These are phyloP conservation scores for Antechinus stuartii DNA, from an alignment of 2,113 vertebrate species.

Conservation along the genomic window DNA sequence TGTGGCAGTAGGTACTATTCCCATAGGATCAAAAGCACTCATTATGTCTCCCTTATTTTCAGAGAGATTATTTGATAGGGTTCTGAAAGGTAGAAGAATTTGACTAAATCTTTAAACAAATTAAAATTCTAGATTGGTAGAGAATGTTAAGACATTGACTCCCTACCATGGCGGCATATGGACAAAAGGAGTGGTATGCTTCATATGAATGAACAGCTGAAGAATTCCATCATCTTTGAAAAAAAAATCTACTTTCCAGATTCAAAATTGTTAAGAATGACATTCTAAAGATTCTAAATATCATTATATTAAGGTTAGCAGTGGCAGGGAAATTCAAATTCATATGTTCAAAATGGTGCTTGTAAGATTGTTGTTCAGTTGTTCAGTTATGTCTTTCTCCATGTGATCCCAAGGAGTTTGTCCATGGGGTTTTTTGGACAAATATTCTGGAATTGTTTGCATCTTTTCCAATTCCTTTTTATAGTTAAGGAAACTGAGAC, in stretches of 20 bases:
- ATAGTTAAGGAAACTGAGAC: not conserved
- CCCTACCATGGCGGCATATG: not conserved
- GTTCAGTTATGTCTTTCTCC: not conserved
- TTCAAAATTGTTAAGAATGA: not conserved
- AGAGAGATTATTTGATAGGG: not conserved
- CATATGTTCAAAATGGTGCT: not conserved
- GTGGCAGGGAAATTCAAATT: not conserved
- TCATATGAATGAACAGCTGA: slow-evolving; percentile 4
- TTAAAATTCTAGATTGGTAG: not conserved
- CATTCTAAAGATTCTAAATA: not conserved
- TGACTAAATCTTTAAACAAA: not conserved
- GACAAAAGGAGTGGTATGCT: not conserved
- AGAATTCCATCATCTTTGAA: not conserved
- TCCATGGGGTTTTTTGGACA: not conserved
- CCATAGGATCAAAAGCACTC: not conserved
- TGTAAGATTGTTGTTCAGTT: not conserved
- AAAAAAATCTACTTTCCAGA: not conserved
- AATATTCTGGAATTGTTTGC: not conserved
- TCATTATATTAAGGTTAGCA: not conserved
- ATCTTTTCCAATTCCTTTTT: not conserved
- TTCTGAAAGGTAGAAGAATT: not conserved
- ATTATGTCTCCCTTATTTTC: not conserved
- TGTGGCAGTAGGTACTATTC: not conserved
- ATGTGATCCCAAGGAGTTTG: not conserved
- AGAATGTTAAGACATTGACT: not conserved